A percentile compares a stretch with the other conserved stretches of the same genome.
phyloP scores from a whole-genome alignment of 2,797 vertebrate species.

The Chiloscyllium punctatum region DNA sequence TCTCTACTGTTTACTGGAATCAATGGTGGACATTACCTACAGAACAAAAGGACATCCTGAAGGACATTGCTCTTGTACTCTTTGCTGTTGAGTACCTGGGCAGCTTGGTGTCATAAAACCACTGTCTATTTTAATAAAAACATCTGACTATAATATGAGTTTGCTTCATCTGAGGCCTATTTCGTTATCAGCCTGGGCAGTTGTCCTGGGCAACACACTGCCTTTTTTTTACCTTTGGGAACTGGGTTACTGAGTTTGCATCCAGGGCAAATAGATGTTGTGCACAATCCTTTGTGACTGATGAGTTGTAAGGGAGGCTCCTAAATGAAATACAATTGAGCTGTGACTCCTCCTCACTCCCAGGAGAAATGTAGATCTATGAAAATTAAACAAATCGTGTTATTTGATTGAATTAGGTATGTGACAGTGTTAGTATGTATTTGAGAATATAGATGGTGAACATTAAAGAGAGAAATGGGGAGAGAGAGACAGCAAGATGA shows the following conservation, averaged over 20 bases:
- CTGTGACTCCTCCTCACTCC: background rate
- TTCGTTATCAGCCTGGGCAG: too few species aligned
- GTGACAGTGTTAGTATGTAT: background rate
- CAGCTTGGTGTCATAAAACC: background rate
- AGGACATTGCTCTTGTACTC: too few species aligned
- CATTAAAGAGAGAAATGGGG: background rate
- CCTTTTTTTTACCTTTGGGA: constrained; percentile 5
- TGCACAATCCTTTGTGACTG: background rate
- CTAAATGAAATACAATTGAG: background rate
- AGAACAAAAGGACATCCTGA: background rate
- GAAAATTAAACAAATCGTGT: constrained; percentile 28
- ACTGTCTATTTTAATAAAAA: background rate
- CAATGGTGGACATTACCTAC: background rate
- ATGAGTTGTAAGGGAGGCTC: background rate
- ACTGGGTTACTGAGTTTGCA: background rate
- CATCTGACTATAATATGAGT: background rate
- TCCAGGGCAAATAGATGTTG: background rate
- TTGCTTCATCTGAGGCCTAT: background rate
- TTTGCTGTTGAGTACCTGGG: background rate
- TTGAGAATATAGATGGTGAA: background rate
- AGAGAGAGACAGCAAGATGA: background rate
- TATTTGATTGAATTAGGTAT: constrained; percentile 8
- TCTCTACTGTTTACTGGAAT: background rate
- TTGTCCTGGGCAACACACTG: background rate
- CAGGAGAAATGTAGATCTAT: background rate